phyloP scores from a whole-genome alignment of 2,797 vertebrate genomes.

The Pogonophryne albipinna region DNA sequence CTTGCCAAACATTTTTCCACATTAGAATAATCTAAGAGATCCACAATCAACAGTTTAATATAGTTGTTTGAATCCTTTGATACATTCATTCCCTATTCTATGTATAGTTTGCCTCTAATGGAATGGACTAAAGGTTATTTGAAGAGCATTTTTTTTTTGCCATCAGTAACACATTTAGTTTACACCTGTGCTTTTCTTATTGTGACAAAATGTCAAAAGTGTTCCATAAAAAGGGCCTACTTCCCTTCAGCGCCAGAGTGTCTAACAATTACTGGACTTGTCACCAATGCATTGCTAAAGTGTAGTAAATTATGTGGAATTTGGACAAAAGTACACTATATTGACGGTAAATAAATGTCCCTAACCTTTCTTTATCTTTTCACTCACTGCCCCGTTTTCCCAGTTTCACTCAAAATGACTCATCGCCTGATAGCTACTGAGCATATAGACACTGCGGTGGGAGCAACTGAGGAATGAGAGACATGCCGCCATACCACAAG shows the following conservation, averaged over 20 bases:
- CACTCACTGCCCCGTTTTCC: background rate
- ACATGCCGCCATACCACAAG: conserved; percentile 35
- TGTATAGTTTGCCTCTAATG: background rate
- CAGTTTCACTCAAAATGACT: too few species aligned
- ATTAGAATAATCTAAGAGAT: background rate
- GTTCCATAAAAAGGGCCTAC: background rate
- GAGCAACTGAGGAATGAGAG: conserved; percentile 44
- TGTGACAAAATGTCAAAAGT: background rate
- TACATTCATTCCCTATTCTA: background rate
- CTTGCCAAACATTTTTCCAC: background rate
- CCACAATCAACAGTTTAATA: background rate
- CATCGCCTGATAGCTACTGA: conserved; percentile 9
- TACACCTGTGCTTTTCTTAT: too few species aligned
- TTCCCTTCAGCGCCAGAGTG: conserved; percentile 6
- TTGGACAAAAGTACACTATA: background rate
- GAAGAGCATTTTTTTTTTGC: background rate
- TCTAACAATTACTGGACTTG: conserved; percentile 15
- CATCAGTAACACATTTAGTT: background rate
- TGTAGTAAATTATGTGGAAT: background rate
- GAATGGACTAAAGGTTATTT: background rate
- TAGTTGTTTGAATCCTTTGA: background rate
- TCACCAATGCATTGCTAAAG: conserved; percentile 8
- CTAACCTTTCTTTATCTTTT: background rate
- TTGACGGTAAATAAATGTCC: background rate
- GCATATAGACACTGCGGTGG: conserved; percentile 12